Base-by-base conservation (phyloP, 2,113 vertebrate species). In the Propithecus coquereli region DNA sequence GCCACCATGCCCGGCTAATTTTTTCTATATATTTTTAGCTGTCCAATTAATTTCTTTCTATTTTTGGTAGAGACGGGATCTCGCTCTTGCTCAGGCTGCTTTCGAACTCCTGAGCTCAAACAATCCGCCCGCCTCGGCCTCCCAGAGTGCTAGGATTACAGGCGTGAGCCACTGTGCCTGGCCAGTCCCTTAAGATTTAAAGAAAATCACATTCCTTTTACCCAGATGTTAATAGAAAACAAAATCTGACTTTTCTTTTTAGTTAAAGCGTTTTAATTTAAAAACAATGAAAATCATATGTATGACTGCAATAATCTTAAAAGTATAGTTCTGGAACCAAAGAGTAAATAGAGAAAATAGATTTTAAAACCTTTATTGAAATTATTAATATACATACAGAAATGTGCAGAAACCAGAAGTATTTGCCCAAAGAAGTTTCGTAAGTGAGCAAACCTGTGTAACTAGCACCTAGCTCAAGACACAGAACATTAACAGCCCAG, bases 231-330 rank as follows among this genome's bases (percentile, higher is more conserved):
- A 57, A 57, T 57, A 57, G 45, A 83, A 89, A 94, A 74, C 32
- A 80, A 93, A 92, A 68, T 25, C 0, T 30, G 34, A 11, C 47
- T 50, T 93, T 94, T 68, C 18, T 68, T 95, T 95, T 34, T 59
- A 81, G 40, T 83, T 91, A 85, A 86, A 92, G n/a, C 84, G 13
- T 23, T 92, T 94, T 63, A n/a, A 65, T 87, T 87, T 88, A 61
- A 34, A 77, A 95, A 82, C 13, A 88, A 32, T 22, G 16, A 63
- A 54, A 91, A 79, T 63, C 30, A 47, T 90, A 34, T 85, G 37
- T 73, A 54, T 84, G 80, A 52, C 9, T 50, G 22, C 0, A 76
- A 25, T 68, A 83, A 91, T 22, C 50, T 9, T 85, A 34, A 65
- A 91, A 79, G 13, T 68, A 27, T 70, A 90, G 87, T 93, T 90